Percentiles rank a stretch among this genome's conserved stretches.
These are phyloP conservation scores for Colius striatus DNA, from an alignment of 2,113 vertebrate genomes.

Conservation along the genomic window DNA sequence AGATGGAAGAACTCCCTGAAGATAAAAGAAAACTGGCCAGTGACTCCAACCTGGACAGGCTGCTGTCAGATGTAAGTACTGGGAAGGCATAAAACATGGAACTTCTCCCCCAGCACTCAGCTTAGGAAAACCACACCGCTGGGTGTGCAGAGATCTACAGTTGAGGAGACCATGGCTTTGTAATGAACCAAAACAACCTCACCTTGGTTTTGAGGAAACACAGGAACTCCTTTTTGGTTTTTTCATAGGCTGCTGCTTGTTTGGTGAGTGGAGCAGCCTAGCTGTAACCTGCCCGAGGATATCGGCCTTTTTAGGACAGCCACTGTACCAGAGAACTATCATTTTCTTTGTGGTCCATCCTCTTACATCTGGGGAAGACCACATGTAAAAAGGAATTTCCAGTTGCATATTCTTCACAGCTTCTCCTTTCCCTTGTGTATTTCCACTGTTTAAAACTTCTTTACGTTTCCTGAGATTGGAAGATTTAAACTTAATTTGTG, in stretches of 20 bases:
- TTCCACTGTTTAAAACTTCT: background rate
- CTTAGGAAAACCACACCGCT: background rate
- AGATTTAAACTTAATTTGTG: background rate
- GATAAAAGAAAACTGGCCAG: slow-evolving; percentile 88
- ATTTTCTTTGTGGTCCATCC: background rate
- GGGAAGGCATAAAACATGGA: background rate
- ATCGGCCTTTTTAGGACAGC: background rate
- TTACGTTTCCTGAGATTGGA: background rate
- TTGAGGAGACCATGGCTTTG: background rate
- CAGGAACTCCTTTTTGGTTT: too few species aligned
- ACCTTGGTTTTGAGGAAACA: background rate
- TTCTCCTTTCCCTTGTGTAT: background rate
- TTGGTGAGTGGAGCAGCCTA: background rate
- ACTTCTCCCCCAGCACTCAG: background rate
- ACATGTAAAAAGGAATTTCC: background rate
- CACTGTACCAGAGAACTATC: rapidly evolving
- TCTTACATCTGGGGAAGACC: background rate
- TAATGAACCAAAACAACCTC: background rate
- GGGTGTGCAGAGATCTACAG: background rate
- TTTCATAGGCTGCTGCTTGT: background rate
- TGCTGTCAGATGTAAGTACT: slow-evolving; percentile 90
- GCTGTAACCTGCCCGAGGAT: background rate
- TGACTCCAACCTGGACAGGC: slow-evolving; percentile 93
- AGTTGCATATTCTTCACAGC: background rate
- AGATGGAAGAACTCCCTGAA: slow-evolving; percentile 92